phyloP scores from a whole-genome alignment of 2,113 vertebrate species.

The Zapus hudsonius region DNA sequence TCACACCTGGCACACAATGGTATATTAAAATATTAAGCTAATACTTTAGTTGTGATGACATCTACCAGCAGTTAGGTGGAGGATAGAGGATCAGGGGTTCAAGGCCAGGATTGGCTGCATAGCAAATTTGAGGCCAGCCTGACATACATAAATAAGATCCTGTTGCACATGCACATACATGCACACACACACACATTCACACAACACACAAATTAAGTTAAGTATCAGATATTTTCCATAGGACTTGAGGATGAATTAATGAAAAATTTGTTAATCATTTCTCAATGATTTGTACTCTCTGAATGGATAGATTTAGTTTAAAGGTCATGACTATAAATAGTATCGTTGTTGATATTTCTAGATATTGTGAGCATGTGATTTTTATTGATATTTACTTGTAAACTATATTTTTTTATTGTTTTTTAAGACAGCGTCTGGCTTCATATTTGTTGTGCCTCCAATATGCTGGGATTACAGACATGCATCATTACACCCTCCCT shows the following conservation, averaged over 20 bases:
- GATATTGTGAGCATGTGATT: constrained; percentile 1
- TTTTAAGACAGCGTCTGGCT: neutral
- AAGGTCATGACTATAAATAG: neutral
- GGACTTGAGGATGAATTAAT: constrained; percentile 32
- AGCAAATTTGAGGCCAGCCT: neutral
- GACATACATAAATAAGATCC: neutral
- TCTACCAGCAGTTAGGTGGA: neutral
- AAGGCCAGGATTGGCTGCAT: neutral
- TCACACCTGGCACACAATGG: no score
- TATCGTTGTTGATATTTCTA: constrained; percentile 40
- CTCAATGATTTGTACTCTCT: constrained; percentile 10
- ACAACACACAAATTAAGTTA: neutral
- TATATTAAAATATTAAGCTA: constrained; percentile 40
- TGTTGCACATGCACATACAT: neutral
- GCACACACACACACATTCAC: neutral
- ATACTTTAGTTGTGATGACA: no score
- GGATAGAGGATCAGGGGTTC: neutral
- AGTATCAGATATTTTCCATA: neutral
- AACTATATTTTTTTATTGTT: neutral
- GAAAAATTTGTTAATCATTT: neutral
- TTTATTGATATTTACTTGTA: neutral
- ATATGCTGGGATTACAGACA: neutral
- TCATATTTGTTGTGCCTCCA: neutral
- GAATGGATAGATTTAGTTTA: neutral
- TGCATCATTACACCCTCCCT: neutral